A percentile compares a stretch with the other conserved stretches of the same genome.
phyloP scores from a whole-genome alignment of 2,113 vertebrate genomes.

The Gallinago jamesoni region DNA sequence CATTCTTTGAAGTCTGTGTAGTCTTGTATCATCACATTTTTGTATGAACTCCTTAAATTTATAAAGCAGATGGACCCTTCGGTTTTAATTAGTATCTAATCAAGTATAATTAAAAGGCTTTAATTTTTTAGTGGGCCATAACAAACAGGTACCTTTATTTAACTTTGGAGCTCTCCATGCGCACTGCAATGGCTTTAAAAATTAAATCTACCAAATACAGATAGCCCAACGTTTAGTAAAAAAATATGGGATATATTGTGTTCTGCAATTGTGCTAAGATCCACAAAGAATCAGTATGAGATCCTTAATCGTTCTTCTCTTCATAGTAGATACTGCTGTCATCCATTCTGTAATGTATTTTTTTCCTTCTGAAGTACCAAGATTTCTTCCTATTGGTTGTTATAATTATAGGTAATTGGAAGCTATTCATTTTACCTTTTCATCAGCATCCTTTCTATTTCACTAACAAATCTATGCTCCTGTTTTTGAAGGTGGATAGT shows the following conservation, averaged over 20 bases:
- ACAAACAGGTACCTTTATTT: not conserved
- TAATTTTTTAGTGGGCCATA: not conserved
- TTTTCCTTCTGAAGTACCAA: conserved; percentile 46
- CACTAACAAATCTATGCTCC: not conserved
- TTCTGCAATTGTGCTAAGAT: not conserved
- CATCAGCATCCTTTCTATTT: conserved; percentile 65
- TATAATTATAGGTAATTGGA: conserved; percentile 62
- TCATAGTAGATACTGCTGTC: not conserved
- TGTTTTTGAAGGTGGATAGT: conserved; percentile 44
- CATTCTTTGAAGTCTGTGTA: not conserved
- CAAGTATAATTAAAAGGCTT: not conserved
- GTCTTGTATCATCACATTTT: not conserved
- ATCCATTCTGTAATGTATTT: conserved; percentile 14
- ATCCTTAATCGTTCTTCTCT: not conserved
- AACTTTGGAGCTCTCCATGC: not conserved
- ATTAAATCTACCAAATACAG: not conserved
- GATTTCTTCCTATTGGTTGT: conserved; percentile 54
- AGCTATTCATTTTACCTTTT: conserved; percentile 60
- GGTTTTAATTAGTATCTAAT: not conserved
- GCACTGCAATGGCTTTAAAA: not conserved
- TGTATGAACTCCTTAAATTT: not conserved
- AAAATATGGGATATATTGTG: not conserved
- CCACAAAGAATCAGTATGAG: not conserved
- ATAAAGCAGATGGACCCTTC: not conserved
- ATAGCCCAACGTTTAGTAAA: not conserved